Evolutionary conservation across 1,140 invertebrate genomes (phyloP).

Genomic region (Brachionus manjavacas): DNA sequence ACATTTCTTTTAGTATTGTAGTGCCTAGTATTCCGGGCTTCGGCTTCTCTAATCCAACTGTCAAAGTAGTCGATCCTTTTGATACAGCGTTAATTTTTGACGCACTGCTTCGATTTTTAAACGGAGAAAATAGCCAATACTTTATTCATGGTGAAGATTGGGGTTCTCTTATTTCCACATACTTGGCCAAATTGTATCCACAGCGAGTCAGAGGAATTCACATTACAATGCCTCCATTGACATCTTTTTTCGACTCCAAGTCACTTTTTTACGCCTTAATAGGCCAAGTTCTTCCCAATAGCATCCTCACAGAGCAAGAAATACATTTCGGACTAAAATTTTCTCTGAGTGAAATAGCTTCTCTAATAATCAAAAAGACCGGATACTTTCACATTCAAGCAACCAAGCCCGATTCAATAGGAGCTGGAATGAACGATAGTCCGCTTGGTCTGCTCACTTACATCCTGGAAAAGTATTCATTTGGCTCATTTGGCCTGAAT

Average conservation of each 20-base stretch:
- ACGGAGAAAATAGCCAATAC: conserved; percentile 66
- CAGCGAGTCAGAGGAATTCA: conserved; percentile 51
- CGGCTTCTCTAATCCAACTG: conserved; percentile 70
- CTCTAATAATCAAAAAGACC: conserved; percentile 63
- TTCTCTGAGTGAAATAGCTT: conserved; percentile 54
- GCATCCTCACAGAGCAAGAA: conserved; percentile 67
- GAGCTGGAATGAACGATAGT: conserved; percentile 48
- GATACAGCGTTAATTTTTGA: conserved; percentile 10
- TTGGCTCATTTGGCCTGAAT: conserved; percentile 65
- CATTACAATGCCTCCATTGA: conserved; percentile 33
- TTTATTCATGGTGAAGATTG: conserved; percentile 78
- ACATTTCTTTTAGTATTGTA: conserved; percentile 68
- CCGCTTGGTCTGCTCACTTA: conserved; percentile 74
- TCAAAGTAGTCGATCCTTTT: background rate
- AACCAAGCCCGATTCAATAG: conserved; percentile 83
- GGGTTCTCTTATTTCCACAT: conserved; percentile 50
- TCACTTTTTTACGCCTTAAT: conserved; percentile 27
- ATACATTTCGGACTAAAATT: conserved; percentile 55
- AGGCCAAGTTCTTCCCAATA: conserved; percentile 53
- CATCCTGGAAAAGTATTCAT: conserved; percentile 77
- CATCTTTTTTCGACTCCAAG: background rate
- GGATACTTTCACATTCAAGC: conserved; percentile 80
- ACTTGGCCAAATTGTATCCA: conserved; percentile 67
- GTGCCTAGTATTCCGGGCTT: conserved; percentile 76
- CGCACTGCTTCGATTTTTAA: background rate